Evolutionary conservation across 2,888 invertebrate species (phyloP).

Genomic region (Cyclophora punctaria): DNA sequence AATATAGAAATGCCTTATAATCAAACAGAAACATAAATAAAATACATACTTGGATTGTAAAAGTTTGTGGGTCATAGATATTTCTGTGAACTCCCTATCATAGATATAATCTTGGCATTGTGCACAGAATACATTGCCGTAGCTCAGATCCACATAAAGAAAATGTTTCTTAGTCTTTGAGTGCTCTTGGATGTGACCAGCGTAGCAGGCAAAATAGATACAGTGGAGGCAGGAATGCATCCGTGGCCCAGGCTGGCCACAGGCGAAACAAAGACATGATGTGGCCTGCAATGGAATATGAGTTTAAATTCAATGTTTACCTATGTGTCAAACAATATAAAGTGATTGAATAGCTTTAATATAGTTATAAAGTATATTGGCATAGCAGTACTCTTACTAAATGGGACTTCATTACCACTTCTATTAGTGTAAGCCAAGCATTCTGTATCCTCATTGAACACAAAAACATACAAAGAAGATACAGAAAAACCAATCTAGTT

Average conservation of each 20-base stretch:
- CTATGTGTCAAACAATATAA: too few relatives aligned
- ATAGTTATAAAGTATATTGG: too few relatives aligned
- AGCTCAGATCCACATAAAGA: constrained; percentile 89
- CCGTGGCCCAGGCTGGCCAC: constrained; percentile 85
- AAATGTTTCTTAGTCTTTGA: constrained; percentile 86
- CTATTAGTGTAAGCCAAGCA: too few relatives aligned
- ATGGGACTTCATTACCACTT: too few relatives aligned
- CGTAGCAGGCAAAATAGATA: constrained; percentile 94
- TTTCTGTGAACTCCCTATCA: constrained; percentile 80
- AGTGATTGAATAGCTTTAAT: too few relatives aligned
- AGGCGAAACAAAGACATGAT: constrained; percentile 87
- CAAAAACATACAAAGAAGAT: too few relatives aligned
- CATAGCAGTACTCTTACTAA: too few relatives aligned
- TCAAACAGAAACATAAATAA: too few relatives aligned
- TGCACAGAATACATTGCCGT: constrained; percentile 92
- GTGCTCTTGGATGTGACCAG: constrained; percentile 90
- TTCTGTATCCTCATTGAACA: too few relatives aligned
- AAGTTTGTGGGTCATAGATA: constrained; percentile 68
- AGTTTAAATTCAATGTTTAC: background rate
- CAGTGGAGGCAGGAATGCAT: constrained; percentile 91
- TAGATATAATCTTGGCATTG: constrained; percentile 95
- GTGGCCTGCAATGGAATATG: constrained; percentile 76
- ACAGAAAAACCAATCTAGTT: too few relatives aligned
- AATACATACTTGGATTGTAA: constrained; percentile 69
- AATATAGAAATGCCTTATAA: too few relatives aligned